A percentile compares a stretch with the other conserved stretches of the same genome.
Conservation (phyloP, 2,888 invertebrate species). For the Zhuqinia jingwanae region DNA sequence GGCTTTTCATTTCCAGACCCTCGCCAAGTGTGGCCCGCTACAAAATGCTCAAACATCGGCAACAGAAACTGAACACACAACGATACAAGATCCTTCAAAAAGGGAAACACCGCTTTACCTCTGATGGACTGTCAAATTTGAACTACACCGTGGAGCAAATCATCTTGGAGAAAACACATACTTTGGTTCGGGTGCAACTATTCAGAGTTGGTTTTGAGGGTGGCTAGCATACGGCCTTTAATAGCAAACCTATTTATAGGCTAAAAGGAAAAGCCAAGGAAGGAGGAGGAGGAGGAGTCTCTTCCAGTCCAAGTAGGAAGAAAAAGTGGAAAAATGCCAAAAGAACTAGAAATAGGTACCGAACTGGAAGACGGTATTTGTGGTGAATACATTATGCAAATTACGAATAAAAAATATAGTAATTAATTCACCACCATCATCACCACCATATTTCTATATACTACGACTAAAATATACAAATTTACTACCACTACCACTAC, state of each 20-base stretch:
- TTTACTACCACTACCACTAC: neutral
- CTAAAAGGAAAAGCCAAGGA: constrained; percentile 46
- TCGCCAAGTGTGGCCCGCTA: constrained; percentile 96
- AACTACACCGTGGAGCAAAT: constrained; percentile 79
- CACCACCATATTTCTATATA: neutral
- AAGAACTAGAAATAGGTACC: constrained; percentile 54
- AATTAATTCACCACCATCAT: too few species aligned
- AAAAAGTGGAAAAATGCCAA: constrained; percentile 68
- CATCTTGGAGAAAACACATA: constrained; percentile 77
- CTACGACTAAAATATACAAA: neutral
- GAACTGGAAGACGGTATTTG: constrained; percentile 52
- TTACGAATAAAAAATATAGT: too few species aligned
- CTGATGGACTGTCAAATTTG: constrained; percentile 77
- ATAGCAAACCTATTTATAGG: constrained; percentile 54
- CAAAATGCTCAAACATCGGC: constrained; percentile 96
- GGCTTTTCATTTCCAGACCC: constrained; percentile 95
- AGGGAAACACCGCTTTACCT: constrained; percentile 77
- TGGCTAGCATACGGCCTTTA: constrained; percentile 64
- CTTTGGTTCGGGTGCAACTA: constrained; percentile 76
- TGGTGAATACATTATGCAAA: constrained; percentile 38
- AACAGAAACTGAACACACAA: constrained; percentile 88
- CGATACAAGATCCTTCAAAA: constrained; percentile 77
- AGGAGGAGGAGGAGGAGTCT: neutral
- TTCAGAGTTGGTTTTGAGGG: constrained; percentile 59
- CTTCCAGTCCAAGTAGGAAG: constrained; percentile 41